A percentile compares a stretch with the other conserved stretches of the same genome.
Conservation (phyloP, 2,888 invertebrate species). For the Parascotia fuliginaria region DNA sequence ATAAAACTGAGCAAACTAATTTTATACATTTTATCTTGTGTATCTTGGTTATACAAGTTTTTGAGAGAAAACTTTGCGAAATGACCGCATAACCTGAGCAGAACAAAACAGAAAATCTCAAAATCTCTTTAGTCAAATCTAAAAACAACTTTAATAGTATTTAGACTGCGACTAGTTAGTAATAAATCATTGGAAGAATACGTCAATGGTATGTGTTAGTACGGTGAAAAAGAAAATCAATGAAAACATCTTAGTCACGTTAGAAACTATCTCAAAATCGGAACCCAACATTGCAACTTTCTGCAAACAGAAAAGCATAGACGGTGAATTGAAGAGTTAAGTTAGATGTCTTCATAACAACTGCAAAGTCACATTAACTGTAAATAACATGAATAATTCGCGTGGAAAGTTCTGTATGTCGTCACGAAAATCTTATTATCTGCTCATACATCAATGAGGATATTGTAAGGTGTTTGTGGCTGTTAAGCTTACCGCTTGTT, state of each 20-base stretch:
- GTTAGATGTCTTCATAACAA: constrained; percentile 14
- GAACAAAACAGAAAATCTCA: too few relatives aligned
- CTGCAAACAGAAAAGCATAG: constrained; percentile 4
- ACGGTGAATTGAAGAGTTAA: constrained; percentile 3
- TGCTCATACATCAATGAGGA: constrained; percentile 45
- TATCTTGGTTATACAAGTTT: too few relatives aligned
- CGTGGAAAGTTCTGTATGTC: constrained; percentile 54
- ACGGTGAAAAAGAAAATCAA: background rate
- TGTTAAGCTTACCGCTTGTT: too few relatives aligned
- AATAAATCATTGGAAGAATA: too few relatives aligned
- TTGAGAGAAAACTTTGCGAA: too few relatives aligned
- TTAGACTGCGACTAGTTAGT: too few relatives aligned
- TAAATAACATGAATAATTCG: constrained; percentile 47
- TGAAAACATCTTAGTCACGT: background rate
- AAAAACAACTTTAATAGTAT: too few relatives aligned
- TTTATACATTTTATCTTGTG: too few relatives aligned
- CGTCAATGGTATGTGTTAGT: too few relatives aligned
- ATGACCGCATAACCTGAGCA: too few relatives aligned
- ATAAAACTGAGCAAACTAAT: too few relatives aligned
- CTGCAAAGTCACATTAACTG: constrained; percentile 34
- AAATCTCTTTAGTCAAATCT: too few relatives aligned
- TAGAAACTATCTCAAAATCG: background rate
- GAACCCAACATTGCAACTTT: background rate
- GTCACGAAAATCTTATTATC: constrained; percentile 53
- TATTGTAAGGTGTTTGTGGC: constrained; percentile 39